Conservation (phyloP, 2,888 invertebrate genomes). For the Apodemia duryi region DNA sequence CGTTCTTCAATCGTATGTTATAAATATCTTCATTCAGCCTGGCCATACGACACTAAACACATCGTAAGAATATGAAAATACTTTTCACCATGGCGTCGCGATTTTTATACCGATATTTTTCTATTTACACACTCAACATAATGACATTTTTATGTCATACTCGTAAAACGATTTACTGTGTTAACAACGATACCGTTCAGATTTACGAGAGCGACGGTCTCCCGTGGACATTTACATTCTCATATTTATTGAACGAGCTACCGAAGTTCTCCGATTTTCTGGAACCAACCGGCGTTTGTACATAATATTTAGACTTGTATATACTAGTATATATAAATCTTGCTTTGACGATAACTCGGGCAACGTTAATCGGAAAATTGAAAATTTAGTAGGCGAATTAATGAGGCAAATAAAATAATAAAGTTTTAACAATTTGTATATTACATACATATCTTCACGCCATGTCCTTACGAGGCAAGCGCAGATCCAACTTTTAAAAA, state of each 20-base stretch:
- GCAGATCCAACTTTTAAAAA: too few species aligned
- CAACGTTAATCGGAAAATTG: too few species aligned
- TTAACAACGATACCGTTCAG: constrained; percentile 11
- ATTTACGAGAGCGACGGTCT: constrained; percentile 5
- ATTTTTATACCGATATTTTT: constrained; percentile 47
- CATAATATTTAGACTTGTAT: too few species aligned
- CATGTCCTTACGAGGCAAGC: too few species aligned
- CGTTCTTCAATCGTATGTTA: neutral
- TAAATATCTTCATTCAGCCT: constrained; percentile 34
- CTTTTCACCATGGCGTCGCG: constrained; percentile 50
- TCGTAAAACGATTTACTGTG: constrained; percentile 22
- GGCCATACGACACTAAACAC: constrained; percentile 50
- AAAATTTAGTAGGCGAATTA: too few species aligned
- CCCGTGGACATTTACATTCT: constrained; percentile 7
- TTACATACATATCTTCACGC: too few species aligned
- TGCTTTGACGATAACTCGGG: neutral
- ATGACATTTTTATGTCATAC: constrained; percentile 26
- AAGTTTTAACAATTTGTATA: too few species aligned
- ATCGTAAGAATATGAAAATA: constrained; percentile 61
- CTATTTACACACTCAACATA: constrained; percentile 41
- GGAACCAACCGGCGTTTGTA: too few species aligned
- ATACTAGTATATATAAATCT: neutral
- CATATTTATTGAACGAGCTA: constrained; percentile 12
- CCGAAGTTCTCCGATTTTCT: neutral
- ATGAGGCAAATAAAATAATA: too few species aligned